Base-by-base conservation (phyloP, 2,888 invertebrate genomes). In the Lamproptera curius region DNA sequence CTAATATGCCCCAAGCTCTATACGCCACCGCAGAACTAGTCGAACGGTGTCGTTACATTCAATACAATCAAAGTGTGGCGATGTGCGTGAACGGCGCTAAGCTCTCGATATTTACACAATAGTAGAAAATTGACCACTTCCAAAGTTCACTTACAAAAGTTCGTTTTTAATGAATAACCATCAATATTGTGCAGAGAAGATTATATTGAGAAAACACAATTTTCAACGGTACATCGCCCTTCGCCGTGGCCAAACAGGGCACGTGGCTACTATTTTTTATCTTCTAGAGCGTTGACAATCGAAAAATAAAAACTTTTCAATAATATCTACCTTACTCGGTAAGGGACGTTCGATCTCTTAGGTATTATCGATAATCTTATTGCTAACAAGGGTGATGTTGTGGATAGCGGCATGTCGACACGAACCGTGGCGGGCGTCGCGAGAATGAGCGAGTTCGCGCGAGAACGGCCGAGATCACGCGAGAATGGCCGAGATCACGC, bases 321-420 rank as follows among this genome's bases (percentile, higher is more conserved):
- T 81, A 82, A 76, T 76, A 73, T 78, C 85, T 86, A 86, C 86
- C 85, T 87, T 86, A 86, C 87, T 84, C 81, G 82, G 86, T 86
- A 86, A 86, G 87, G 87, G 87, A 87, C 86, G 87, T 87, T 85
- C 84, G 78, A 83, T 84, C 78, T 81, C 85, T 85, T 86, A 85
- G 80, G 77, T 85, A 81, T 48, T 81, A 83, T 84, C 76, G 77
- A 76, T 77, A 58, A 76, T 81, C 87, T 87, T 87, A 87, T 83
- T 83, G 84, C 87, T 87, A 86, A 85, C 67, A 76, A 77, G 65
- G 69, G 74, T 78, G 76, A 80, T 75, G 70, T 40, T 74, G 31
- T 67, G 67, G 64, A 70, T 68, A 37, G 51, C 47, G 47, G 53
- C 42, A 36, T 45, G 52, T 36, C 37, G 50, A 42, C 44, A 43